Evolutionary conservation across 2,113 vertebrate species (phyloP).

Genomic region (Morone saxatilis): DNA sequence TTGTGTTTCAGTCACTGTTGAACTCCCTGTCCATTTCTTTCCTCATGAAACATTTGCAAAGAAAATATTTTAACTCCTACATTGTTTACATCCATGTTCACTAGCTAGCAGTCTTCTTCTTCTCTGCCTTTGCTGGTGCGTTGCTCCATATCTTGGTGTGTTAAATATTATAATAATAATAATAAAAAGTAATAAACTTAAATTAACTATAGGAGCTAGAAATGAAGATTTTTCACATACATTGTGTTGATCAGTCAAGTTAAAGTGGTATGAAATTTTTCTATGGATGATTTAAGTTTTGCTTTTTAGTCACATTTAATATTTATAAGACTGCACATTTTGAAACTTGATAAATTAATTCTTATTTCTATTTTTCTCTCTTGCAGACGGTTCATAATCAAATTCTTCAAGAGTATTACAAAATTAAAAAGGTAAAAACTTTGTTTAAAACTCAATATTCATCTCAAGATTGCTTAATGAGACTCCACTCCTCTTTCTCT

Average conservation of each 20-base stretch:
- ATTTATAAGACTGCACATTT: too few species aligned
- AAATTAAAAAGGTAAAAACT: slow-evolving; percentile 92
- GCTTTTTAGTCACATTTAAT: not conserved
- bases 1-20: too few species aligned
- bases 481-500: not conserved
- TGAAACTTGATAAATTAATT: not conserved
- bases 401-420: slow-evolving; percentile 92
- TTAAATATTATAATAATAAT: too few species aligned
- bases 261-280: not conserved
- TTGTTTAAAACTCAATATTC: not conserved
- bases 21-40: too few species aligned
- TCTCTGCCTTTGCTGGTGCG: too few species aligned
- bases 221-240: not conserved
- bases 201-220: not conserved
- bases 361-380: not conserved
- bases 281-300: not conserved
- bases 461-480: rapidly evolving
- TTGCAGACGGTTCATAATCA: slow-evolving; percentile 91
- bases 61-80: too few species aligned
- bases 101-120: too few species aligned
- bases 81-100: too few species aligned
- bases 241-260: not conserved
- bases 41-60: too few species aligned
- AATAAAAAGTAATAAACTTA: not conserved
- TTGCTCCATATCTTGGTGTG: too few species aligned